Base-by-base conservation (phyloP, 2,113 vertebrate genomes). In the Phalacrocorax carbo region DNA sequence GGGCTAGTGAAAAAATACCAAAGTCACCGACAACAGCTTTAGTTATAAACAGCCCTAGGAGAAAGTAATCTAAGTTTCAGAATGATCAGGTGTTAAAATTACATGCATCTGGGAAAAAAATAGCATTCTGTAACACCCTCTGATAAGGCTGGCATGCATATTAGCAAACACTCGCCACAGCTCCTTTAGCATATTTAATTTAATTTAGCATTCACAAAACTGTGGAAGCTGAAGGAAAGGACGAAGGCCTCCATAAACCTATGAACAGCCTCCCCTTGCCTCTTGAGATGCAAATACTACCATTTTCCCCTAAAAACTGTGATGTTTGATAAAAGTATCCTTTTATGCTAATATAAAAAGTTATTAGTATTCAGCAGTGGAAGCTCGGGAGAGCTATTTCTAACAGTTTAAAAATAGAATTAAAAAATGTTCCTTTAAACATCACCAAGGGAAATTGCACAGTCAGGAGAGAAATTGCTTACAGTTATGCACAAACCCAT, bases 11-110 rank as follows among this genome's bases (percentile, higher is more conserved):
- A 72, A 96, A 96, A 91, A 83, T 62, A 93, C 86, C 71, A 79
- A 66, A 96, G 73, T 29, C 85, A 60, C 95, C 83, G 95, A 32
- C 68, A 82, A 48, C 92, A 95, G 91, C 83, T 94, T 86, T 61
- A 76, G 60, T 91, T 94, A 91, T 76, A 96, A 97, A 97, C 76
- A 97, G 49, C 80, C 64, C 46, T 44, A 13, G 51, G 49, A 96
- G 68, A 97, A 95, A 90, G 71, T 71, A 96, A 90, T 95, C 90
- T 92, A 96, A 97, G 75, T 83, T 78, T 95, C 49, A 34, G 72
- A 85, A 92, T 91, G 58, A 97, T 46, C 91, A 96, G 93, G 88
- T 93, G 72, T 93, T 93, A 93, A 92, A 93, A 94, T 94, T 94
- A 93, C 78, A 95, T 40, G 64, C 51, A 89, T 94, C 84, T 93